A percentile compares a stretch with the other conserved stretches of the same genome.
Conservation (phyloP, 1,140 invertebrate species). For the Trinorchestia longiramus region DNA sequence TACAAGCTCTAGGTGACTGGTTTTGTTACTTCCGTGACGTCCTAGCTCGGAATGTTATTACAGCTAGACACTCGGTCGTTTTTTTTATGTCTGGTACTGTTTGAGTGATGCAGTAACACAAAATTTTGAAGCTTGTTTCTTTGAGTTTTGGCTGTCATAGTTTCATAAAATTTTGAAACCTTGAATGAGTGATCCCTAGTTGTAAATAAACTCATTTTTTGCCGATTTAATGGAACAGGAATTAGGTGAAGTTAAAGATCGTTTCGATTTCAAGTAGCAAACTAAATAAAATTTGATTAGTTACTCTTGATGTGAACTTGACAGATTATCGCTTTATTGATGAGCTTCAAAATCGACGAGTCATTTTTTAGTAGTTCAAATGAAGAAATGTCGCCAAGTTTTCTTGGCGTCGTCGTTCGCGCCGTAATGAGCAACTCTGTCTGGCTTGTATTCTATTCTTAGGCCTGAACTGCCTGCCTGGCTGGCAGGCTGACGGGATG, state of each 20-base stretch:
- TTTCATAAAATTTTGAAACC: background rate
- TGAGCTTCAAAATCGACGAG: no score
- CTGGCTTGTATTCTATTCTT: background rate
- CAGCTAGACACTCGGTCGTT: background rate
- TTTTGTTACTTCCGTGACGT: background rate
- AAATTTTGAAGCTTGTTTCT: background rate
- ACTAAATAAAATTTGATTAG: no score
- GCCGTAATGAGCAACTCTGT: background rate
- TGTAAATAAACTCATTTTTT: background rate
- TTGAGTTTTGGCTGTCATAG: background rate
- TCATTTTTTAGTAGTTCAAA: background rate
- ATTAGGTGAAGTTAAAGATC: background rate
- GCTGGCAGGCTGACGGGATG: background rate
- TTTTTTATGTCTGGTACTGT: background rate
- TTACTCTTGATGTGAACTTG: no score
- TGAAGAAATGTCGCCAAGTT: background rate
- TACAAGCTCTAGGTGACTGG: background rate
- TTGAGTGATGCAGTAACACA: background rate
- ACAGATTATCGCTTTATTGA: no score
- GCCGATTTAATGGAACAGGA: background rate
- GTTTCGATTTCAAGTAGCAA: background rate
- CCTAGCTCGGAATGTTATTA: background rate
- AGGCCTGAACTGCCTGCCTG: background rate
- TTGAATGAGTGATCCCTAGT: background rate
- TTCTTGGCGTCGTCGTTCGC: background rate